A percentile compares a stretch with the other conserved stretches of the same genome.
phyloP scores from a whole-genome alignment of 2,113 vertebrate species.

The Labeo catla region DNA sequence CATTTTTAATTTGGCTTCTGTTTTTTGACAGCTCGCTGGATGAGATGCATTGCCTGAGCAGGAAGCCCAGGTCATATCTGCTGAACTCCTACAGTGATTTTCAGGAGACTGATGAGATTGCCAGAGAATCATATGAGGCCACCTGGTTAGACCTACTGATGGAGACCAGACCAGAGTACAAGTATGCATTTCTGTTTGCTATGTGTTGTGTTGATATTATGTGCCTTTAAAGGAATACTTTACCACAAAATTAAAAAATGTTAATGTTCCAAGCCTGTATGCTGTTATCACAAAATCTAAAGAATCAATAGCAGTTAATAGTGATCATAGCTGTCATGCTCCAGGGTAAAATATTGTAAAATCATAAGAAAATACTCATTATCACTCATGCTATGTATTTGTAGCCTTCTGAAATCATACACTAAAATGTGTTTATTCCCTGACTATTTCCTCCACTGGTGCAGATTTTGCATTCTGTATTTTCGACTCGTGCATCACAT shows the following conservation, averaged over 20 bases:
- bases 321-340: background rate
- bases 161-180: conserved; percentile 71
- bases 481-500: background rate
- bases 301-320: background rate
- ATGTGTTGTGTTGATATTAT: background rate
- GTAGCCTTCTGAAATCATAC: background rate
- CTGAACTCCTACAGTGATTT: conserved; percentile 71
- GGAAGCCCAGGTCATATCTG: conserved; percentile 64
- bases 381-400: background rate
- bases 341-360: background rate
- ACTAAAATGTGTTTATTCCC: background rate
- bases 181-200: conserved; percentile 58
- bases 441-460: background rate
- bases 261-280: background rate
- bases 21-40: background rate
- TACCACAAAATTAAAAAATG: background rate
- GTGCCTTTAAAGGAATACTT: background rate
- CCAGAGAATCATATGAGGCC: conserved; percentile 68
- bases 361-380: background rate
- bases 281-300: background rate
- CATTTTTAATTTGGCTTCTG: background rate
- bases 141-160: conserved; percentile 73
- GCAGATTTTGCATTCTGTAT: background rate
- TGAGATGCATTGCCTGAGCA: conserved; percentile 70
- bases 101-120: conserved; percentile 66